Evolutionary conservation across 2,113 vertebrate genomes (phyloP), one percentile per base, ranked within the genome.

Genomic region (Ceratotherium simum): DNA sequence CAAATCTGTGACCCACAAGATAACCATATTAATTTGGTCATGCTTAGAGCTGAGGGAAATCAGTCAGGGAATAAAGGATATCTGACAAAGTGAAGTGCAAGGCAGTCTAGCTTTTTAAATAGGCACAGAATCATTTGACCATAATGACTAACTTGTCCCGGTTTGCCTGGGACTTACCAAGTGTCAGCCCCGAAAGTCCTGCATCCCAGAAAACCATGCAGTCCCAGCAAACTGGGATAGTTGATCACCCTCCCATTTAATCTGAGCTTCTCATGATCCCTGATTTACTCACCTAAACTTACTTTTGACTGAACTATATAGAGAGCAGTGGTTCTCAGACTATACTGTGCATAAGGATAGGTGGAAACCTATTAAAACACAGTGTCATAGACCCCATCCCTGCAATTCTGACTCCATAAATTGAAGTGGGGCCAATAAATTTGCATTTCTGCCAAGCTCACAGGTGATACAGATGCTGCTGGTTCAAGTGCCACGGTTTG

Each of bases 1-100:
- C 51, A 93, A 92, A 86, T 92, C 78, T 95, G 18, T 93, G 89
- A 95, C 86, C 93, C 69, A 60, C 31, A 90, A 85, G 88, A 79
- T 81, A 86, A 60, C 62, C 48, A 79, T 46, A 90, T 84, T 84
- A 84, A 95, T 93, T 84, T 89, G 58, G 69, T 69, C 91, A 92
- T 94, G 42, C 70, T 60, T 65, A 36, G 8, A n/a, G 21, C 73
- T 73, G 48, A 89, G 75, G 42, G 73, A 90, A 93, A 76, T 95
- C 58, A 36, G 54, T 96, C 27, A 84, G 58, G 62, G 33, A 96
- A 90, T 85, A 90, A 91, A 96, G 42, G 54, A 78, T 91, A 73
- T 58, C 54, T 23, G 42, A 54, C 75, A 56, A 80, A 94, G 95
- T 14, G 21, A 95, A 93, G 91, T 84, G 42, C 48, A 88, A 92